A percentile compares a stretch with the other conserved stretches of the same genome.
Evolutionary conservation across 2,888 invertebrate genomes (phyloP).

Genomic region (Beris morrisii): DNA sequence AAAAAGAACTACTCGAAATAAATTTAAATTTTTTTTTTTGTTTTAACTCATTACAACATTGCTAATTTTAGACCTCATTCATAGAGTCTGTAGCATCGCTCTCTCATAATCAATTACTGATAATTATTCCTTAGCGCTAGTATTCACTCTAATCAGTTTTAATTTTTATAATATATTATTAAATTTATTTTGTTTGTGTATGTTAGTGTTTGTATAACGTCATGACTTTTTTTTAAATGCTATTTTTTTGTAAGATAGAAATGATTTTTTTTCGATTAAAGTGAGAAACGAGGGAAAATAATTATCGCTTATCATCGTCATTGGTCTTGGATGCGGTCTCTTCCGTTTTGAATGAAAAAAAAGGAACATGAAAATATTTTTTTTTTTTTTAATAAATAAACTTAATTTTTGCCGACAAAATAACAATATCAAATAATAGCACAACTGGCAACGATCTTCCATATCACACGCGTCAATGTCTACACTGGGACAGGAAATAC

Average conservation of each 20-base stretch:
- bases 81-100: background rate
- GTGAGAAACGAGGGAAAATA: too few relatives aligned
- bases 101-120: background rate
- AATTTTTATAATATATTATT: slow-evolving; percentile 1
- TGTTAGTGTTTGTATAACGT: too few relatives aligned
- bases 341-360: slow-evolving; percentile 13
- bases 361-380: background rate
- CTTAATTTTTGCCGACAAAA: slow-evolving; percentile 2
- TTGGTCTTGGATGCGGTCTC: slow-evolving; percentile 6
- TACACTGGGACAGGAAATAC: too few relatives aligned
- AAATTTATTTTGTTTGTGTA: background rate
- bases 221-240: too few relatives aligned
- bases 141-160: background rate
- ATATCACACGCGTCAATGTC: slow-evolving; percentile 7
- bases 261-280: too few relatives aligned
- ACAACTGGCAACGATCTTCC: background rate
- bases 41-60: slow-evolving; percentile 1
- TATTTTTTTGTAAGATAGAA: too few relatives aligned
- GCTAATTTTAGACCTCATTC: slow-evolving; percentile 7
- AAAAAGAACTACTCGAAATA: slow-evolving; percentile 6
- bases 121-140: slow-evolving; percentile 3
- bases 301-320: slow-evolving; percentile 6
- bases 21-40: too few relatives aligned
- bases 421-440: background rate
- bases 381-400: slow-evolving; percentile 2